Evolutionary conservation across 2,797 vertebrate genomes (phyloP), one percentile per base, ranked within the genome.

Genomic region (Coccyzus lansbergi): DNA sequence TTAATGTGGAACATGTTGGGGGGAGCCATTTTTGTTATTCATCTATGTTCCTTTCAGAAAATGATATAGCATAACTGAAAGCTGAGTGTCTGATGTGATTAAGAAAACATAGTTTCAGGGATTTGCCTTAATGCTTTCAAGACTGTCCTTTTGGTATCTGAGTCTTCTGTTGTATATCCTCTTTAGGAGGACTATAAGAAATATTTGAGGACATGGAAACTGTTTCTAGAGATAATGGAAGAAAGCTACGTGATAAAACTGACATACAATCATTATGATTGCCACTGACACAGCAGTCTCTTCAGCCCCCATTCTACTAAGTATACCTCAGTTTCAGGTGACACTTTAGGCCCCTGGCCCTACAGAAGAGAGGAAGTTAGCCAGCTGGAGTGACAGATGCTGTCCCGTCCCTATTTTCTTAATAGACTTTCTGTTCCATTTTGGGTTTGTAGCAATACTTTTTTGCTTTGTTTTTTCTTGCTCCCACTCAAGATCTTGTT

Each of bases 251-350:
- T 31, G 51, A 15, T 51, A 53, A 49, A 58, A 36, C 12, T 56
- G 38, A 24, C 21, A n/a, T 53, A 14, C 10, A 29, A 0, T 55
- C 10, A 36, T 55, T 76, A 81, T 25, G 25, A 19, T 26, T 86
- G 68, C n/a, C 17, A 9, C 4, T 62, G 67, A 29, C 38, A 12
- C 0, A 0, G 19, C 51, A 52, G 20, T 82, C 19, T 72, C 33
- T 18, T 83, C 36, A 44, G 31, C 53, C 52, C 65, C 83, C 19
- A 1, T 68, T 83, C 34, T 83, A 60, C 70, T 59, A 56, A n/a
- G 68, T 2, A 3, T n/a, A 3, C 6, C 6, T 40, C 42, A 69
- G 76, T 56, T 55, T 9, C 0, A 0, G 48, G n/a, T 38, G 10
- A 25, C 21, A 4, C 31, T 60, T 52, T 18, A 28, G 86, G 44